Conservation (phyloP, 2,797 vertebrate species). For the Crenuchus spilurus region DNA sequence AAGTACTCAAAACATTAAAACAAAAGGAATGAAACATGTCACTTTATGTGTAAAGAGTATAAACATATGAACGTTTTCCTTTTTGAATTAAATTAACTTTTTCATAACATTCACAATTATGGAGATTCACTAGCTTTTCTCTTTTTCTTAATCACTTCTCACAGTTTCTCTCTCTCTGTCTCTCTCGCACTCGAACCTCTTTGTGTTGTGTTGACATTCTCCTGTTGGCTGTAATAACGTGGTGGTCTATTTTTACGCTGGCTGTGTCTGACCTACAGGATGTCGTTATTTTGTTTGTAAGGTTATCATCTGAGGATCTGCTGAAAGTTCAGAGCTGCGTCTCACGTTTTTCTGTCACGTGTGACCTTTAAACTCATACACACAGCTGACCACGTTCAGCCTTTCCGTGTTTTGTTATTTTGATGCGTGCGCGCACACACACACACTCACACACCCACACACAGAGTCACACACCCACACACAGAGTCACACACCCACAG, state of each 20-base stretch:
- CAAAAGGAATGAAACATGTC: no score
- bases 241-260: constrained; percentile 34
- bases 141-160: no score
- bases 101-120: no score
- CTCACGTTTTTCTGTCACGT: neutral
- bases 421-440: neutral
- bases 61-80: no score
- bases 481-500: neutral
- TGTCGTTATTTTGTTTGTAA: constrained; percentile 17
- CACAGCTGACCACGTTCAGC: neutral
- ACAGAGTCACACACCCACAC: neutral
- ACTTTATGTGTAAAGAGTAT: no score
- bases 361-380: neutral
- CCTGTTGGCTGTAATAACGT: constrained; percentile 43
- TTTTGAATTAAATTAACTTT: no score
- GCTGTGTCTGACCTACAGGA: constrained; percentile 25
- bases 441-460: neutral
- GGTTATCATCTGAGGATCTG: constrained; percentile 33
- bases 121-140: no score
- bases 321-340: neutral
- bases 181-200: no score
- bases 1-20: no score
- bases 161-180: constrained; percentile 4
- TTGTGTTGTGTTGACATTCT: constrained; percentile 51
- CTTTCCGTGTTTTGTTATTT: neutral